Evolutionary conservation across 1,140 invertebrate genomes (phyloP).

Genomic region (Ridgeia piscesae): DNA sequence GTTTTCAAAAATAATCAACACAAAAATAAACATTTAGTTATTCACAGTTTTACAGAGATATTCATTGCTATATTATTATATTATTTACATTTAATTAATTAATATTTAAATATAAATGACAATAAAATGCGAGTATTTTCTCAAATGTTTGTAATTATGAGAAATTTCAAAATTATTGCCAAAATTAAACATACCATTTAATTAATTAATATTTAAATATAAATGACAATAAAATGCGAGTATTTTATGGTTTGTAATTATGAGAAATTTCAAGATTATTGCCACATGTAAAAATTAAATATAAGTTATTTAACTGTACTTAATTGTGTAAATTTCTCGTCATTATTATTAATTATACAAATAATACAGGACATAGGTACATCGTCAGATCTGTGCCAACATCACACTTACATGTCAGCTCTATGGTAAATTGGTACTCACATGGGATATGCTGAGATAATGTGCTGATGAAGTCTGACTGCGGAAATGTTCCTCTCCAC

Average conservation of each 20-base stretch:
- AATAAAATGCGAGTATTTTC: not conserved
- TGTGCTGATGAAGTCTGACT: slow-evolving; percentile 62
- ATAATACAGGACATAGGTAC: too few relatives aligned
- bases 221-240: not conserved
- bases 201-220: not conserved
- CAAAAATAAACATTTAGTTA: not conserved
- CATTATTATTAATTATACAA: too few relatives aligned
- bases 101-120: not conserved
- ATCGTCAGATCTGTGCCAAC: not conserved
- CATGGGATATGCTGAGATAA: slow-evolving; percentile 65
- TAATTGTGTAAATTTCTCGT: too few relatives aligned
- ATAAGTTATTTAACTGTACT: too few relatives aligned
- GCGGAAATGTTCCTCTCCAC: slow-evolving; percentile 55
- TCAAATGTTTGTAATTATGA: not conserved
- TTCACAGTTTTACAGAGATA: not conserved
- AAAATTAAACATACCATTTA: not conserved
- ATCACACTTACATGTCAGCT: not conserved
- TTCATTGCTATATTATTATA: not conserved
- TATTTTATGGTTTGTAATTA: not conserved
- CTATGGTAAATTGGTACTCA: too few relatives aligned
- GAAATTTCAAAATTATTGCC: not conserved
- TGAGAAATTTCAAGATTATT: not conserved
- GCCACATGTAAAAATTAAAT: not conserved
- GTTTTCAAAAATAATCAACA: not conserved
- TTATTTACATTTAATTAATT: not conserved